Evolutionary conservation across 2,797 vertebrate species (phyloP).

Genomic region (Sardinella longiceps): DNA sequence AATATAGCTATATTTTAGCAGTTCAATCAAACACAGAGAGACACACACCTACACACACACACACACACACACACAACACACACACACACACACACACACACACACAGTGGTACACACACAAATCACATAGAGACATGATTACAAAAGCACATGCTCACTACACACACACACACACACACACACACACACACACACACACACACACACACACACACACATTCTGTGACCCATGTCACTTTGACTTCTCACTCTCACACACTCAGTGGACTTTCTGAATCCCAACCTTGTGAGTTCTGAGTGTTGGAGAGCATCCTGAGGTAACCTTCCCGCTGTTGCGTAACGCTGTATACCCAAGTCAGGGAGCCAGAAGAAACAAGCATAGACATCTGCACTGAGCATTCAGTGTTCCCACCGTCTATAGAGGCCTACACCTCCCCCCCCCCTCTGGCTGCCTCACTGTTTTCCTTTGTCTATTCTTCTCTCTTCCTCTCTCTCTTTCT

Average conservation of each 20-base stretch:
- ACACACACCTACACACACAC: no score
- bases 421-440: background rate
- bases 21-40: no score
- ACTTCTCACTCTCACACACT: no score
- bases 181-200: no score
- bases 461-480: background rate
- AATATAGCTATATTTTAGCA: no score
- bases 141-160: no score
- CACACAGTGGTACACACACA: no score
- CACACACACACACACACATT: slow-evolving; percentile 35
- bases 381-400: slow-evolving; percentile 1
- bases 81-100: no score
- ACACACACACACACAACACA: no score
- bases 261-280: background rate
- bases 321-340: background rate
- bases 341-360: background rate
- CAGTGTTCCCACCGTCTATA: background rate
- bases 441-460: background rate
- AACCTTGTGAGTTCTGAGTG: background rate
- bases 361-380: background rate
- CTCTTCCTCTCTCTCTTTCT: background rate
- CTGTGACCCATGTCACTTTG: background rate
- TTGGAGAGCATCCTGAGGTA: background rate
- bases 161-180: no score
- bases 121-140: no score